Conservation (phyloP, 2,888 invertebrate genomes). For the Leucophenga maculata region DNA sequence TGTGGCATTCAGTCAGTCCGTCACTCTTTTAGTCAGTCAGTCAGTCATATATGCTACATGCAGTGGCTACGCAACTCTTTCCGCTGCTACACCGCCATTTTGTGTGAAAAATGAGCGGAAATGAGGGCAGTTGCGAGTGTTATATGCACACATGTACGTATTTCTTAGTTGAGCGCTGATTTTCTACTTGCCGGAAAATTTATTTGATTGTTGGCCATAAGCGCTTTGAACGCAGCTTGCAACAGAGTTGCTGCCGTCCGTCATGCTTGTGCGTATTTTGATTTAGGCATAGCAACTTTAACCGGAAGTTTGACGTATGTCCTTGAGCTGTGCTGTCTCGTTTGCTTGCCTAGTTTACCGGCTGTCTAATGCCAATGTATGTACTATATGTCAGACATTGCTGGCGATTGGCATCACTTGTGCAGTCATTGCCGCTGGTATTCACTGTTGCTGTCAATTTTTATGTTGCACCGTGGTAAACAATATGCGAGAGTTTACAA, state of each 20-base stretch:
- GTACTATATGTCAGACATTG: no score
- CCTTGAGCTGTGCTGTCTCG: slow-evolving; percentile 30
- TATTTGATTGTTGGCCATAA: slow-evolving; percentile 63
- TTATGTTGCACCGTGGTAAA: no score
- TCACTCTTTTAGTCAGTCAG: neutral
- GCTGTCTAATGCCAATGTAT: slow-evolving; percentile 1
- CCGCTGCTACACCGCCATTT: neutral
- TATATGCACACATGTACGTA: neutral
- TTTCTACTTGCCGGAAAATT: slow-evolving; percentile 53
- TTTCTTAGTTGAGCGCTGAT: neutral
- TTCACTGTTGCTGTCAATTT: no score
- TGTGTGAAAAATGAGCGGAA: slow-evolving; percentile 52
- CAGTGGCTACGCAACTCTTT: neutral
- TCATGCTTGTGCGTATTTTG: no score
- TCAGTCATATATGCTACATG: neutral
- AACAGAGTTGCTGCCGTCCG: no score
- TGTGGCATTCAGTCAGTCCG: slow-evolving; percentile 1
- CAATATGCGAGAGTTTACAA: no score
- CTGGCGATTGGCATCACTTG: no score
- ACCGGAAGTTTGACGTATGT: slow-evolving; percentile 19
- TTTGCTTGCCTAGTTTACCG: neutral
- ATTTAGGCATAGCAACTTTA: no score
- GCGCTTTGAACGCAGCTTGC: slow-evolving; percentile 26
- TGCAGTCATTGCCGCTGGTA: no score
- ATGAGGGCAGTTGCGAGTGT: slow-evolving; percentile 44